Conservation (phyloP, 2,888 invertebrate species). For the Argyra leucocephala region DNA sequence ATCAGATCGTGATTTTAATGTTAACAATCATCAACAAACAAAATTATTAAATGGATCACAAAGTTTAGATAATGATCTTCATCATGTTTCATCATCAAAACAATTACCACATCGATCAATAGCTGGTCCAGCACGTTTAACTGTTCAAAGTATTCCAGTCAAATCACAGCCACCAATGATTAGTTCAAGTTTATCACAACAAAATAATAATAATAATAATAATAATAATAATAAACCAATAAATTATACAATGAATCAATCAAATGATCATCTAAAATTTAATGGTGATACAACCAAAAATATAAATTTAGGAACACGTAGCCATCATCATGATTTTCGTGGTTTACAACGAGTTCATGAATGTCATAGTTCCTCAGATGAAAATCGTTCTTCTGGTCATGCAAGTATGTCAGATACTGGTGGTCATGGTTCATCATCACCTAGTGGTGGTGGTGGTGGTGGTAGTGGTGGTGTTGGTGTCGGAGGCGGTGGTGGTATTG, state of each 20-base stretch:
- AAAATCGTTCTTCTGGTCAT: conserved; percentile 84
- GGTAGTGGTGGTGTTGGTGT: conserved; percentile 34
- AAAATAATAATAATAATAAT: conserved; percentile 22
- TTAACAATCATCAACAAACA: conserved; percentile 11
- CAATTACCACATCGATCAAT: conserved; percentile 37
- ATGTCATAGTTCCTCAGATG: conserved; percentile 77
- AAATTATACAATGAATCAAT: background rate
- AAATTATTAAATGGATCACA: conserved; percentile 9
- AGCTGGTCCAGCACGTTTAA: conserved; percentile 49
- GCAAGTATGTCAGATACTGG: conserved; percentile 91
- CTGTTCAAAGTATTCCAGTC: conserved; percentile 54
- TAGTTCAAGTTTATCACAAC: conserved; percentile 42
- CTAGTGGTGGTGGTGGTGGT: conserved; percentile 41
- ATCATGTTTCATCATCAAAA: conserved; percentile 24
- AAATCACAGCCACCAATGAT: conserved; percentile 52
- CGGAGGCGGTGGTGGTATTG: conserved; percentile 44
- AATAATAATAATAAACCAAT: conserved; percentile 14
- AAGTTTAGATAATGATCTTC: conserved; percentile 16
- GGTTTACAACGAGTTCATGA: conserved; percentile 53
- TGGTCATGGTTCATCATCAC: conserved; percentile 53
- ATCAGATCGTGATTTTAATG: conserved; percentile 11
- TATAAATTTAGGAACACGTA: conserved; percentile 29
- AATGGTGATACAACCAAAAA: conserved; percentile 24
- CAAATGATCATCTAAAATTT: background rate
- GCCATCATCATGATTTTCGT: conserved; percentile 42